These are phyloP conservation scores for Turdus rufiventris DNA, from an alignment of 2,113 vertebrate genomes.

Conservation along the genomic window DNA sequence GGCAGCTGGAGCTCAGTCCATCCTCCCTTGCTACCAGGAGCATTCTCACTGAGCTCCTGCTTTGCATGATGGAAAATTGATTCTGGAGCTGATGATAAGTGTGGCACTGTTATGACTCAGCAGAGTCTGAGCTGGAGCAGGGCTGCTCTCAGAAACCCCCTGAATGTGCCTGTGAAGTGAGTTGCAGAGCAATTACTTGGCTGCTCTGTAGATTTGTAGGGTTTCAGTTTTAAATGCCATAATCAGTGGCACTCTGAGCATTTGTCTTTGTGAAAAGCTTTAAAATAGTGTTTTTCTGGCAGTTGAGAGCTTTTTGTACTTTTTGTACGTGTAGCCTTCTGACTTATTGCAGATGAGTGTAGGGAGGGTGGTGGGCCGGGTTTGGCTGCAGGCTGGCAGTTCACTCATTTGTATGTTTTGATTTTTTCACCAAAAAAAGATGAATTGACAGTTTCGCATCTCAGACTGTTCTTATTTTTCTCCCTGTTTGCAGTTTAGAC, in stretches of 20 bases:
- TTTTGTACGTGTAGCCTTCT: background rate
- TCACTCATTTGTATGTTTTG: background rate
- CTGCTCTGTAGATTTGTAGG: background rate
- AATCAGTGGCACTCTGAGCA: background rate
- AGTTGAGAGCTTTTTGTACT: background rate
- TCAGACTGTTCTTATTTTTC: background rate
- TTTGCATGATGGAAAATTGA: constrained; percentile 20
- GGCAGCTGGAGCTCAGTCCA: background rate
- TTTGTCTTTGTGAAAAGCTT: background rate
- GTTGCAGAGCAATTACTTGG: background rate
- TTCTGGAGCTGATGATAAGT: background rate
- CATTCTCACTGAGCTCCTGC: background rate
- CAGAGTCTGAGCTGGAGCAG: background rate
- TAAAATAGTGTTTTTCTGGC: background rate
- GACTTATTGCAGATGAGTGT: background rate
- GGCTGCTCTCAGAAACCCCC: constrained; percentile 27
- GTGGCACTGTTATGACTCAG: constrained; percentile 37
- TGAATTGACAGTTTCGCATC: background rate
- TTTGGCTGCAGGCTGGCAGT: background rate
- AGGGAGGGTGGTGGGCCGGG: background rate
- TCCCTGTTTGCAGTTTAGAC: background rate
- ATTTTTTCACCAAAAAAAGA: background rate
- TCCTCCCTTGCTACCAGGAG: background rate
- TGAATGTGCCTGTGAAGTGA: background rate
- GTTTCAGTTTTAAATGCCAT: background rate